Percentiles rank a stretch among this genome's conserved stretches.
These are phyloP conservation scores for Ctenochaetus hawaiiensis DNA, from an alignment of 2,797 vertebrate species.

Conservation along the genomic window DNA sequence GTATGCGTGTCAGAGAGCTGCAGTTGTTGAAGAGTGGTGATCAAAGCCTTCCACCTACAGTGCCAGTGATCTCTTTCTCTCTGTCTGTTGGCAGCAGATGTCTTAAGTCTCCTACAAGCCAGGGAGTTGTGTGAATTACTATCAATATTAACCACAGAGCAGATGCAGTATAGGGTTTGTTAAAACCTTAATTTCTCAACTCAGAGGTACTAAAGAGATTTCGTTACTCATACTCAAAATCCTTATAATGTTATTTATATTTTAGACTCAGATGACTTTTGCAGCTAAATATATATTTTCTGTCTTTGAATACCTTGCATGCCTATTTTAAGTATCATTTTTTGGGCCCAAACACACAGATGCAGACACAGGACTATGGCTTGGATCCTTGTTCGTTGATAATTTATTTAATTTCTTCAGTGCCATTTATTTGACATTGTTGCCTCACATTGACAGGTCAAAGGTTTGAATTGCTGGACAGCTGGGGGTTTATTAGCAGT, in stretches of 20 bases:
- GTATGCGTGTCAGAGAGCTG: conserved; percentile 40
- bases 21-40: conserved; percentile 69
- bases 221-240: conserved; percentile 19
- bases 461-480: too few relatives aligned
- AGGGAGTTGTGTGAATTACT: conserved; percentile 52
- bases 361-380: neutral
- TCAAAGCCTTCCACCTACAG: conserved; percentile 81
- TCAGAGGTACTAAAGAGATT: conserved; percentile 38
- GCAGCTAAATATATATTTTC: neutral
- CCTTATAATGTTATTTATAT: neutral
- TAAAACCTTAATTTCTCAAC: conserved; percentile 37
- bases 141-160: conserved; percentile 52
- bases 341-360: neutral
- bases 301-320: neutral
- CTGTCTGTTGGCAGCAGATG: conserved; percentile 50
- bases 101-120: conserved; percentile 49
- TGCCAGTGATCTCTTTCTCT: conserved; percentile 77
- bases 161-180: conserved; percentile 31
- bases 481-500: neutral
- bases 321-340: neutral
- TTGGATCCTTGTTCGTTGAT: neutral
- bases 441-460: too few relatives aligned
- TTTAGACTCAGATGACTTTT: conserved; percentile 3
- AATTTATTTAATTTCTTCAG: too few relatives aligned
- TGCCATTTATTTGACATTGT: too few relatives aligned